Conservation (phyloP, 2,797 vertebrate species). For the Pterois miles region DNA sequence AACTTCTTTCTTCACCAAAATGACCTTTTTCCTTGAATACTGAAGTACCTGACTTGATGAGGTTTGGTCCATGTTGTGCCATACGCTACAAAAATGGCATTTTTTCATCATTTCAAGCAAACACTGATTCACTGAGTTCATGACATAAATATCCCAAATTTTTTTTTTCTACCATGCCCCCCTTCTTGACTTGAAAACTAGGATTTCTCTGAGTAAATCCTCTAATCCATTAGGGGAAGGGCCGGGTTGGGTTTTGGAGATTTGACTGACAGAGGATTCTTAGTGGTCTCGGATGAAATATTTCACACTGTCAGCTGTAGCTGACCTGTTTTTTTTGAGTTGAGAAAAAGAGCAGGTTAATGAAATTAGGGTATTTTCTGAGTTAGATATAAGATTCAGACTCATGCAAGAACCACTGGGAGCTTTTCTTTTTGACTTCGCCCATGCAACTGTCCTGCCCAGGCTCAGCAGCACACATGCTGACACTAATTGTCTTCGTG, state of each 20-base stretch:
- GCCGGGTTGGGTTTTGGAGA: slow-evolving; percentile 52
- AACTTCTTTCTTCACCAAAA: slow-evolving; percentile 1
- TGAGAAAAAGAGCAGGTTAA: not conserved
- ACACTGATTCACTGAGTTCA: slow-evolving; percentile 1
- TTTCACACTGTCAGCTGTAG: slow-evolving; percentile 16
- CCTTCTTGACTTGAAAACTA: slow-evolving; percentile 64
- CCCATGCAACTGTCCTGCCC: slow-evolving; percentile 39
- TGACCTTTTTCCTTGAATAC: not conserved
- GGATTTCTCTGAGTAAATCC: slow-evolving; percentile 76
- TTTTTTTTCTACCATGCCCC: slow-evolving; percentile 30
- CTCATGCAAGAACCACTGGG: not conserved
- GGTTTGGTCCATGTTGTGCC: not conserved
- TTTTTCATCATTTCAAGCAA: slow-evolving; percentile 6
- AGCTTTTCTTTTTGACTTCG: slow-evolving; percentile 23
- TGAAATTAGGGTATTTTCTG: slow-evolving; percentile 13
- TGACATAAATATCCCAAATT: slow-evolving; percentile 34
- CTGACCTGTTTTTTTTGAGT: not conserved
- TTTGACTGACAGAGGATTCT: slow-evolving; percentile 57
- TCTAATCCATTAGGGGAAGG: slow-evolving; percentile 69
- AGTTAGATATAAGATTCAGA: not conserved
- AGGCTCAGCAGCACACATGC: slow-evolving; percentile 66
- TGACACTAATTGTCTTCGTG: slow-evolving; percentile 76
- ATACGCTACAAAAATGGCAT: not conserved
- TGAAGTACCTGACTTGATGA: not conserved
- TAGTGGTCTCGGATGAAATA: slow-evolving; percentile 29